Percentiles rank a stretch among this genome's conserved stretches.
These are phyloP conservation scores for Orthosia cruda DNA, from an alignment of 2,888 invertebrate species.

Conservation along the genomic window DNA sequence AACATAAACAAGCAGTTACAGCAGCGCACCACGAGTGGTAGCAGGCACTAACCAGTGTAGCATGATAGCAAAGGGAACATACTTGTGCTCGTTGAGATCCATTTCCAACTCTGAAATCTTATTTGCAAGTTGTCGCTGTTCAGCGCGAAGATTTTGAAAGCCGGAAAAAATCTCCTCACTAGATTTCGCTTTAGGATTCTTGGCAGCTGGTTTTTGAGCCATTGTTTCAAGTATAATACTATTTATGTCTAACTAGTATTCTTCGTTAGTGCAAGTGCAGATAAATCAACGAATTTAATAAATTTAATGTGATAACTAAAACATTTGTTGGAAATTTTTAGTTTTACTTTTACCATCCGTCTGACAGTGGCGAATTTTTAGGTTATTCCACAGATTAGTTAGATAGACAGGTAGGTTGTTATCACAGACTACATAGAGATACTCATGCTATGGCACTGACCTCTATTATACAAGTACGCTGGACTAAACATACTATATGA, in stretches of 20 bases:
- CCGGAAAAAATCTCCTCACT: constrained; percentile 96
- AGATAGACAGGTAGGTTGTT: too few relatives aligned
- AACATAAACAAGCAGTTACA: constrained; percentile 62
- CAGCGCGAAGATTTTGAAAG: constrained; percentile 96
- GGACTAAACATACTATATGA: too few relatives aligned
- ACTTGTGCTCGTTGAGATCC: constrained; percentile 99
- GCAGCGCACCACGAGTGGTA: neutral
- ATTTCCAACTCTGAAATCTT: constrained; percentile 98
- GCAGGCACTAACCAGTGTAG: neutral
- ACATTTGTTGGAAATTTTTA: constrained; percentile 9
- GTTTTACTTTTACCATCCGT: neutral
- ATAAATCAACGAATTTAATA: neutral
- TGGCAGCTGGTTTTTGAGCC: constrained; percentile 81
- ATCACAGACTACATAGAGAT: too few relatives aligned
- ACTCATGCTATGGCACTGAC: too few relatives aligned
- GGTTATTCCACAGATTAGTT: constrained; percentile 10
- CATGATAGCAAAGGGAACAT: constrained; percentile 75
- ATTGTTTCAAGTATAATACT: constrained; percentile 65
- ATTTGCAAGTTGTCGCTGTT: constrained; percentile 96
- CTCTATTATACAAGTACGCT: too few relatives aligned
- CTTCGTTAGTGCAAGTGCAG: neutral
- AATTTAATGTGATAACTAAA: neutral
- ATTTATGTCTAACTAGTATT: neutral
- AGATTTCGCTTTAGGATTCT: constrained; percentile 87
- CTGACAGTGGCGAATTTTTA: constrained; percentile 28